These are phyloP conservation scores for Corythoichthys intestinalis DNA, from an alignment of 2,113 vertebrate genomes.

Conservation along the genomic window DNA sequence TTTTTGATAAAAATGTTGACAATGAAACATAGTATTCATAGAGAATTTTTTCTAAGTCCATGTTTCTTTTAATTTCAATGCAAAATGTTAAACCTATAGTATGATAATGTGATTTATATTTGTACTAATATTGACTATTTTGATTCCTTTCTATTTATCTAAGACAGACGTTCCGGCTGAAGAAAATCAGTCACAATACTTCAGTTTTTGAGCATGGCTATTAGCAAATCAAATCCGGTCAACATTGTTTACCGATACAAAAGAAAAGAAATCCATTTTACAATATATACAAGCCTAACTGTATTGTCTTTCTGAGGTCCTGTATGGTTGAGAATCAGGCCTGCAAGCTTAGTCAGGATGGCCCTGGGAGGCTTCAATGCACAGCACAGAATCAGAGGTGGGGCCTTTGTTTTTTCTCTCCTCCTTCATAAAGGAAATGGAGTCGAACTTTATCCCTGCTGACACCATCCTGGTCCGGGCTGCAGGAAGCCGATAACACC, in stretches of 20 bases:
- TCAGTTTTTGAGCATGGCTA: too few relatives aligned
- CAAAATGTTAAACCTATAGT: too few relatives aligned
- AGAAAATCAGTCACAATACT: not conserved
- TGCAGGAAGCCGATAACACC: constrained; percentile 69
- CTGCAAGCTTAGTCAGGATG: constrained; percentile 14
- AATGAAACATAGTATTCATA: too few relatives aligned
- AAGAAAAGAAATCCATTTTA: too few relatives aligned
- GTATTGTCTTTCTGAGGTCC: not conserved
- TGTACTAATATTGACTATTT: not conserved
- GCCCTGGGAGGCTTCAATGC: constrained; percentile 13
- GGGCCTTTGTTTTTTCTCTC: constrained; percentile 37
- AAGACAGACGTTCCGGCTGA: not conserved
- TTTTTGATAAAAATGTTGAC: too few relatives aligned
- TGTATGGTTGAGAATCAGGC: not conserved
- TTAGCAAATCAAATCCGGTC: too few relatives aligned
- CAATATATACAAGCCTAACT: too few relatives aligned
- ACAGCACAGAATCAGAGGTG: constrained; percentile 33
- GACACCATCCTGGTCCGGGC: constrained; percentile 32
- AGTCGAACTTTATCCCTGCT: constrained; percentile 57
- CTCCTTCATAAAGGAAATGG: constrained; percentile 45
- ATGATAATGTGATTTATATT: too few relatives aligned
- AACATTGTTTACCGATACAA: too few relatives aligned
- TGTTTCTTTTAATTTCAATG: too few relatives aligned
- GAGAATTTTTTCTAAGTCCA: too few relatives aligned
- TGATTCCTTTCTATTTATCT: not conserved